Conservation (phyloP, 2,113 vertebrate species). For the Lanius collurio region DNA sequence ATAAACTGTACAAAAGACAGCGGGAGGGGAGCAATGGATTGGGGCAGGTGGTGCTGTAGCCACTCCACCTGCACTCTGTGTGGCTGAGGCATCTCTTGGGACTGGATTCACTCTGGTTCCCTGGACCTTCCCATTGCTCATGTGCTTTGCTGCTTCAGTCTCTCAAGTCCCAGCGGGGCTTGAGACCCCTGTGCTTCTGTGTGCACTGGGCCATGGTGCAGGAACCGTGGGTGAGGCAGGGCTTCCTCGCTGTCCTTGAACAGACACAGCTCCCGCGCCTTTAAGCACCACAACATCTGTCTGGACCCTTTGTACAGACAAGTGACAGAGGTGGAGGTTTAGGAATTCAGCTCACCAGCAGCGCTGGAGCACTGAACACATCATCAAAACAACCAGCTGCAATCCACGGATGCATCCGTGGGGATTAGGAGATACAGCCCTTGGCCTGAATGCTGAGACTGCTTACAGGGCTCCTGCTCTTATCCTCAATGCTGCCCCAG, state of each 20-base stretch:
- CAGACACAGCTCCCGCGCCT: background rate
- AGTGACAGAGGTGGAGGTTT: background rate
- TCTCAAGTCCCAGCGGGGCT: background rate
- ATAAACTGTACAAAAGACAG: background rate
- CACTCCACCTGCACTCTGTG: fast-evolving
- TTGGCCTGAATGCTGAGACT: background rate
- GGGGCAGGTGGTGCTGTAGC: background rate
- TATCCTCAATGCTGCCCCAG: background rate
- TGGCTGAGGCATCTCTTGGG: background rate
- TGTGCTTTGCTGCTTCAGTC: background rate
- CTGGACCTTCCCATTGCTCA: background rate
- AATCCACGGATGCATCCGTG: fast-evolving
- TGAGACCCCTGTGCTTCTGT: background rate
- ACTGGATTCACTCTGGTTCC: background rate
- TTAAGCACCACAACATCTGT: background rate
- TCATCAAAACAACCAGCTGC: background rate
- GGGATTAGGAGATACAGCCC: background rate
- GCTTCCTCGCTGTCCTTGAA: background rate
- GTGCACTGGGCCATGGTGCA: background rate
- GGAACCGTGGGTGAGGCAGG: fast-evolving
- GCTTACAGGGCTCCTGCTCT: background rate
- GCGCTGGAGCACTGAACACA: background rate
- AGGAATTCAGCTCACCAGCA: background rate
- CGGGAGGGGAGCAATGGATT: background rate
- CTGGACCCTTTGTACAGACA: background rate